phyloP scores from a whole-genome alignment of 1,140 invertebrate species.

The Trichogramma pretiosum region DNA sequence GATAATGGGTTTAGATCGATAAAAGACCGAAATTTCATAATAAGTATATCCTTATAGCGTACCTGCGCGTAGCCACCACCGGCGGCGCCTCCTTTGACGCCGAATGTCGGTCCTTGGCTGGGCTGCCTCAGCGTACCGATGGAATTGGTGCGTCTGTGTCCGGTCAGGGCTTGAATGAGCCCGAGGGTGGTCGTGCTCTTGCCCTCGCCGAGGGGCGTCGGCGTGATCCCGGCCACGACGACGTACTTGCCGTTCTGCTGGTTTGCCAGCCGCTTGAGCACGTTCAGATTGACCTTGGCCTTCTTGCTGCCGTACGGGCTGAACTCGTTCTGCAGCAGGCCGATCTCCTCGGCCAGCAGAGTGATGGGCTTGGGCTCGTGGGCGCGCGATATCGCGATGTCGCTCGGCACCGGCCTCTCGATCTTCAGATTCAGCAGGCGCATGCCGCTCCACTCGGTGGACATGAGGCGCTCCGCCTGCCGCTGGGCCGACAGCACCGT shows the following conservation, averaged over 20 bases:
- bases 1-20: neutral
- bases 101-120: conserved; percentile 97
- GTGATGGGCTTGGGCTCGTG: conserved; percentile 82
- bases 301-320: conserved; percentile 90
- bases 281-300: conserved; percentile 83
- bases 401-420: conserved; percentile 67
- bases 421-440: conserved; percentile 51
- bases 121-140: conserved; percentile 96
- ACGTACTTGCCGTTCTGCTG: conserved; percentile 82
- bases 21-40: neutral
- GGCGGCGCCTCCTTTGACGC: conserved; percentile 94
- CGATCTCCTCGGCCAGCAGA: conserved; percentile 75
- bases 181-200: conserved; percentile 96
- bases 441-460: conserved; percentile 55
- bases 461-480: conserved; percentile 48
- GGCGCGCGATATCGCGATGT: conserved; percentile 79
- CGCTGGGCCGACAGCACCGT: conserved; percentile 76
- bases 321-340: conserved; percentile 70
- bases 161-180: conserved; percentile 82
- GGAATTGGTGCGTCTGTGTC: conserved; percentile 76
- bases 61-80: conserved; percentile 85
- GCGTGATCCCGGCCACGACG: conserved; percentile 93
- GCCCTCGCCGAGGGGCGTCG: conserved; percentile 93
- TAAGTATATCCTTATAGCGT: conserved; percentile 8
- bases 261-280: conserved; percentile 65